Evolutionary conservation across 2,888 invertebrate genomes (phyloP).

Genomic region (Drosophila niveifrons): DNA sequence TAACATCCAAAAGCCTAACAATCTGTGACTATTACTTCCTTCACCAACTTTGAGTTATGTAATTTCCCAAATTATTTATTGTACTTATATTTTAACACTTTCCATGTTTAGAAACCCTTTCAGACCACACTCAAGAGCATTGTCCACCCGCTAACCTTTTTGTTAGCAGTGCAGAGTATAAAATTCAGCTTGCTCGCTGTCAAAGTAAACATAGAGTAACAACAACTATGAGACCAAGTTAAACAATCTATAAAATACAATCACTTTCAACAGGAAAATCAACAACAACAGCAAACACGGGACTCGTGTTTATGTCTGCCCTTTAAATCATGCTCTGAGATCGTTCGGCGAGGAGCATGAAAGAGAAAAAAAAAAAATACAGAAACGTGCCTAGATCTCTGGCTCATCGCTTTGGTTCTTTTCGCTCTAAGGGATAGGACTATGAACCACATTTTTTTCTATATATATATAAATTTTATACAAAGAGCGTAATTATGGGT

Average conservation of each 20-base stretch:
- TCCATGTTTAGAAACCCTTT: constrained; percentile 17
- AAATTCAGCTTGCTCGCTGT: constrained; percentile 30
- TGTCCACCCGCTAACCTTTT: background rate
- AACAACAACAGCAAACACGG: constrained; percentile 34
- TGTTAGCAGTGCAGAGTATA: constrained; percentile 12
- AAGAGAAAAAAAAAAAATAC: constrained; percentile 7
- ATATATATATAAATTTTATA: constrained; percentile 45
- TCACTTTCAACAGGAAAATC: constrained; percentile 66
- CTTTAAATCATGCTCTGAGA: constrained; percentile 69
- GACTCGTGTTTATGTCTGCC: constrained; percentile 46
- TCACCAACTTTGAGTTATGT: background rate
- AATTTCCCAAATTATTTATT: constrained; percentile 11
- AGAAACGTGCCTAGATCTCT: constrained; percentile 56
- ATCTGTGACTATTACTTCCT: background rate
- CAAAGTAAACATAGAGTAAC: constrained; percentile 47
- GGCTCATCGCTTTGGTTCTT: constrained; percentile 21
- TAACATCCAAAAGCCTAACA: background rate
- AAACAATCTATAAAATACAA: constrained; percentile 70
- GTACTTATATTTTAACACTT: constrained; percentile 22
- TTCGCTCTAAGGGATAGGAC: constrained; percentile 23
- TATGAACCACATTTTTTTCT: constrained; percentile 21
- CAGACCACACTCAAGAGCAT: constrained; percentile 8
- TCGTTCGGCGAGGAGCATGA: constrained; percentile 30
- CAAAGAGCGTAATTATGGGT: constrained; percentile 67
- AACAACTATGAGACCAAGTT: constrained; percentile 34